Evolutionary conservation across 1,140 invertebrate genomes (phyloP), one percentile per base, ranked within the genome.

Genomic region (Drepana arcuata): DNA sequence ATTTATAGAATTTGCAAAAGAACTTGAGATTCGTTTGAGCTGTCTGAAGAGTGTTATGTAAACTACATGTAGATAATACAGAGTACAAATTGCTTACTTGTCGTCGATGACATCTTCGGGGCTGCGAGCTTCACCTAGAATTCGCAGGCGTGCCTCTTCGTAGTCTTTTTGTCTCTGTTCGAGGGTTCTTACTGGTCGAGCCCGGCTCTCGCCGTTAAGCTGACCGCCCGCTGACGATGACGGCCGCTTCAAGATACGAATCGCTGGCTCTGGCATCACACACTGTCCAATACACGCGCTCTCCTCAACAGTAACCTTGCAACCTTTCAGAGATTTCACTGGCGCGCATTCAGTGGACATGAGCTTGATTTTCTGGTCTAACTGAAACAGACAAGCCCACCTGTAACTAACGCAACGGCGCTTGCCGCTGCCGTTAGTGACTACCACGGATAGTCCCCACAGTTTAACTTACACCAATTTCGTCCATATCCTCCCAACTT

Each of bases 101-200:
- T 86, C 77, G 65, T 87, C 85, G 46, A 73, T 67, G 68, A 86
- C 69, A 53, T 93, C 91, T 59, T 93, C 91, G 2, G 90, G 89
- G 72, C 91, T 92, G 48, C 87, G 86, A 31, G 92, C 91, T 72
- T 93, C 90, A 7, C 94, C 94, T 46, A 95, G 75, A 63, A 95
- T 95, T 53, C 94, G 85, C 35, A 92, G 85, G 35, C 94, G 86
- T 13, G 93, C 93, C 73, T 95, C 89, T 1, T 93, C 93, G 75
- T 95, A 95, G 67, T 95, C 94, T 58, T 93, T 91, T 77, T 95
- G 92, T 57, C 94, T 86, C 86, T 94, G 93, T 83, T 94, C 90
- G 6, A 95, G 79, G 28, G 92, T 93, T 80, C 95, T 95, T 24
- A 93, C 89, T 21, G 92, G 93, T 61, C 93, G 89, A 14, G 73